These are phyloP conservation scores for Nipponacmea schrenckii DNA, from an alignment of 2,888 invertebrate genomes.

Conservation along the genomic window DNA sequence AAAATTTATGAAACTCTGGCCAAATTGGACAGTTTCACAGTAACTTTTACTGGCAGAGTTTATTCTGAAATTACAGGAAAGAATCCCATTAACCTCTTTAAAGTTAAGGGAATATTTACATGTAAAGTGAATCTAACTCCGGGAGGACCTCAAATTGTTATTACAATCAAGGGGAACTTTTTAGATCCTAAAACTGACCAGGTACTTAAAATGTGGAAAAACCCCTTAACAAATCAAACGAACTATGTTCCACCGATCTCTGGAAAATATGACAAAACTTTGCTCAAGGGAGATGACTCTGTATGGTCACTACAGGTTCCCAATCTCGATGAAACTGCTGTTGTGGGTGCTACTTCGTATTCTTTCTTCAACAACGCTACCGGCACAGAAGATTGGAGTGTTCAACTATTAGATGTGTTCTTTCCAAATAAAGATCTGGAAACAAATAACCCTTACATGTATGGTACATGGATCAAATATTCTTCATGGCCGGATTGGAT, in stretches of 20 bases:
- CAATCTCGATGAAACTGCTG: constrained; percentile 24
- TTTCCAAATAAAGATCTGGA: constrained; percentile 26
- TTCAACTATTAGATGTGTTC: constrained; percentile 28
- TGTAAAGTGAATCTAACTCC: not conserved
- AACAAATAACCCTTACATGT: constrained; percentile 19
- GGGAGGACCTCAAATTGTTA: not conserved
- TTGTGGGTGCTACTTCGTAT: constrained; percentile 26
- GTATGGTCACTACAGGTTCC: constrained; percentile 34
- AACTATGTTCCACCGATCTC: constrained; percentile 11
- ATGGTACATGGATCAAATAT: constrained; percentile 33
- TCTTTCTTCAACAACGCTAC: constrained; percentile 6
- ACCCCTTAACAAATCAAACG: constrained; percentile 33
- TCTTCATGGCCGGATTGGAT: constrained; percentile 39
- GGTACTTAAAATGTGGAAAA: constrained; percentile 24
- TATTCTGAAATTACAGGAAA: constrained; percentile 35
- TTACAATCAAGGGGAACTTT: constrained; percentile 9
- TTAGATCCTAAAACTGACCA: constrained; percentile 22
- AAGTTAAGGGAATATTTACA: constrained; percentile 22
- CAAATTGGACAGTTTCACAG: constrained; percentile 2
- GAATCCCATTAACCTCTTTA: constrained; percentile 27
- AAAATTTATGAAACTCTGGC: constrained; percentile 26
- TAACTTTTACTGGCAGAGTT: constrained; percentile 31
- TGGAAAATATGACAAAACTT: constrained; percentile 13
- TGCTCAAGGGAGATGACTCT: constrained; percentile 24
- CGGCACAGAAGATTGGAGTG: constrained; percentile 25